Conservation (phyloP, 2,113 vertebrate species). For the Melozone crissalis region DNA sequence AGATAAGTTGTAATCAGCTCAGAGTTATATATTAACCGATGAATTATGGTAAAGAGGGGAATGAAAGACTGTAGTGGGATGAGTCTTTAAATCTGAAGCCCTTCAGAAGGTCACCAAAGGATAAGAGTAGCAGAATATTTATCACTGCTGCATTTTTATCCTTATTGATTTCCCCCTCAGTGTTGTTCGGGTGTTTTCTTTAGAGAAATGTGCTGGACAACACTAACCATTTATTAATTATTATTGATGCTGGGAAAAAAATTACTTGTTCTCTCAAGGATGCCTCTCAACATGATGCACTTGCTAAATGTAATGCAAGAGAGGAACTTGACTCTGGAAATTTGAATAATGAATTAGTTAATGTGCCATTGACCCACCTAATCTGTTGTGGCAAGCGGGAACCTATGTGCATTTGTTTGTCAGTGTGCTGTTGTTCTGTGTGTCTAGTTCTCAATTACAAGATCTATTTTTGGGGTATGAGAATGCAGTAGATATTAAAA, state of each 20-base stretch:
- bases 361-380: constrained; percentile 30
- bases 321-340: constrained; percentile 54
- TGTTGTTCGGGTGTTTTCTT: constrained; percentile 57
- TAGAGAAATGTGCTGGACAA: constrained; percentile 48
- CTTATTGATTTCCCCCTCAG: constrained; percentile 47
- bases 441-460: constrained; percentile 32
- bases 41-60: constrained; percentile 48
- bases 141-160: constrained; percentile 61
- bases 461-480: background rate
- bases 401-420: constrained; percentile 43
- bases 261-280: background rate
- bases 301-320: constrained; percentile 48
- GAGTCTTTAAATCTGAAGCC: constrained; percentile 55
- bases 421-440: background rate
- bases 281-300: constrained; percentile 1
- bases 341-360: constrained; percentile 64
- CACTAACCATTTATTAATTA: constrained; percentile 65
- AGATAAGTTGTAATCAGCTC: constrained; percentile 66
- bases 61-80: constrained; percentile 47
- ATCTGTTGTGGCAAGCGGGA: constrained; percentile 46
- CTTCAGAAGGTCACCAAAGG: constrained; percentile 55
- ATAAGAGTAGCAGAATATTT: constrained; percentile 57
- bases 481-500: constrained; percentile 8
- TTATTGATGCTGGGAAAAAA: constrained; percentile 50
- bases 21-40: constrained; percentile 67